Evolutionary conservation across 2,888 invertebrate species (phyloP), one percentile per base, ranked within the genome.

Genomic region (Pandemis cinnamomeana): DNA sequence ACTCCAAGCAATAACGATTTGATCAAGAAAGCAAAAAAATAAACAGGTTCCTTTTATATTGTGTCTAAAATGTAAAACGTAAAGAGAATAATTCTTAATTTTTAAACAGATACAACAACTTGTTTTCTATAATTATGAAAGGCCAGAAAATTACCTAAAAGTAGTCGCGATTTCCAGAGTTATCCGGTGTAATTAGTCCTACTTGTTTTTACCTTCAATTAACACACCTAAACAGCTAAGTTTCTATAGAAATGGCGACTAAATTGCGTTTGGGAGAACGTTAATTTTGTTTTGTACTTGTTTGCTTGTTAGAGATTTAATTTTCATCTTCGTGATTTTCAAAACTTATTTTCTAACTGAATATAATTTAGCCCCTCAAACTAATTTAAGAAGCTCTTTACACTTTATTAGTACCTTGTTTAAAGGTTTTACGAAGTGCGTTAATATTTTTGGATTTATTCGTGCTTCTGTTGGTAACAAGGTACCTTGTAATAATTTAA

Each of bases 241-340:
- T 66, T 66, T 71, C 15, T 10, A 42, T 41, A 66, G 8, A 71
- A 72, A 58, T 53, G 4, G 20, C 15, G 60, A 48, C 42, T 42
- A 60, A 66, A 64, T 70, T 66, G 27, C 51, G 51, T 70, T 73
- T 41, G 20, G 13, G n/a, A 27, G 51, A 60, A 73, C 64, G 69
- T 66, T 66, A 69, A 73, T 73, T 73, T 60, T 66, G 60, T 73
- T 70, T 61, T 70, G 48, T 66, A 51, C 70, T 60, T 70, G 64
- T 60, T 73, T 70, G 66, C 55, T 42, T 53, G 15, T 72, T 20
- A 41, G 48, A 36, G 58, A 73, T 66, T 70, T 7, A 66, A 66
- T 69, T 73, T 55, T 60, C 51, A 41, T 62, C 67, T 58, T 51
- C 42, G 48, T 27, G 46, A 72, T 64, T 58, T 46, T 41, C 7